Evolutionary conservation across 2,797 vertebrate genomes (phyloP), one percentile per base, ranked within the genome.

Genomic region (Selene dorsalis): DNA sequence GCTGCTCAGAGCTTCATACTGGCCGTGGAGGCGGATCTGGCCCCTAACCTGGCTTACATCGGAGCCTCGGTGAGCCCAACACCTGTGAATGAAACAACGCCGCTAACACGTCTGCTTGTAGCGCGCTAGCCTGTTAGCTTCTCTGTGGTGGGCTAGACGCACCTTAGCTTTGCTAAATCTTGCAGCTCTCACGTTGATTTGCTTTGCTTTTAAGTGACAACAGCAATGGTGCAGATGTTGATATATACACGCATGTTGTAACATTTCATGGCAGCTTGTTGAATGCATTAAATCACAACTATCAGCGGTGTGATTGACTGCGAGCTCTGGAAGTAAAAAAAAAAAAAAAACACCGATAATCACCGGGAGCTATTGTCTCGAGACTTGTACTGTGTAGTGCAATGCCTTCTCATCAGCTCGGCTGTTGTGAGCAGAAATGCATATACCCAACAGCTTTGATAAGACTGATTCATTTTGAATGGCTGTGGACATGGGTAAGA

Each of bases 1-100:
- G 85, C 94, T 0, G 96, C 91, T n/a, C 75, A 94, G 0, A 85
- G 93, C 77, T 98, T 99, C 87, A 84, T 95, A 0, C 74, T 99
- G 64, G 96, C 95, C 0, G 91, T 99, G 83, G 98, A 99, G 80
- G 93, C 95, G 0, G 96, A 96, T 50, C 93, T 98, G 80, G 96
- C 90, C 63, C 91, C 92, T 0, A 96, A 95, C 32, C 92, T 99
- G 69, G 98, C 98, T 0, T 96, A 96, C 92, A 91, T 99, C 32
- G 96, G 97, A 60, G 98, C 96, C 41, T 96, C 96, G 93, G 97
- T 98, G 88, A 97, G 96, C 48, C 6, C 17, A 16, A 35, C 28
- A 17, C 38, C 14, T 24, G 7, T 43, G 45, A 75, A 38, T 58
- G 9, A 75, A 82, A 58, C 22, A 1, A 12, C 13, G 32, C 39